A percentile compares a stretch with the other conserved stretches of the same genome.
Evolutionary conservation across 2,113 vertebrate genomes (phyloP).

Genomic region (Trogon melanurus): DNA sequence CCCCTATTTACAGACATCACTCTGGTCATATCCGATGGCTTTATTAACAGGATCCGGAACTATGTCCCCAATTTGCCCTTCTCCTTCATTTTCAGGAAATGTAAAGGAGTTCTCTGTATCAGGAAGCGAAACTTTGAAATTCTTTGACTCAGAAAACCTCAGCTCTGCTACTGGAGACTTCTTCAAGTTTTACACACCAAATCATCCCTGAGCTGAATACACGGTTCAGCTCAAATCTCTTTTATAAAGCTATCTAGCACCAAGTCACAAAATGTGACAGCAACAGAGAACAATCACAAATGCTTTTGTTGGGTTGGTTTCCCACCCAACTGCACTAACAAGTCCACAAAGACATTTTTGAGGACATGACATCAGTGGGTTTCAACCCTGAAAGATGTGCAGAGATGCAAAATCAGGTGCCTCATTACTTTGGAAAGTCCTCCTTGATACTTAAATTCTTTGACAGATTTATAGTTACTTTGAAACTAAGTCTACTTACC

Average conservation of each 20-base stretch:
- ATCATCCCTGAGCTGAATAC: neutral
- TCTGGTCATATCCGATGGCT: neutral
- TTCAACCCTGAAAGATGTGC: neutral
- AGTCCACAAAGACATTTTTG: neutral
- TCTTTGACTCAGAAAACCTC: neutral
- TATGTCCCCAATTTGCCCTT: fast-evolving
- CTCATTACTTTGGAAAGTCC: neutral
- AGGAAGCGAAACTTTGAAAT: neutral
- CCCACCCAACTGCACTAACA: neutral
- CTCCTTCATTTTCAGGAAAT: neutral
- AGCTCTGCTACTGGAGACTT: neutral
- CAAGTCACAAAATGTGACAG: neutral
- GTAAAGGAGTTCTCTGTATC: neutral
- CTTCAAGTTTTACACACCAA: neutral
- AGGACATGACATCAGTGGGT: neutral
- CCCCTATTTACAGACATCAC: neutral
- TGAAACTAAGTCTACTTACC: neutral
- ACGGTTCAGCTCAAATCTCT: neutral
- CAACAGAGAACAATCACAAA: neutral
- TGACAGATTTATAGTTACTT: neutral
- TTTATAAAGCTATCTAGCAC: neutral
- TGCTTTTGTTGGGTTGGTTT: neutral
- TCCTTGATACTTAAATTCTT: neutral
- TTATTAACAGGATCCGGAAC: neutral
- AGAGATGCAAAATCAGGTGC: neutral